Base-by-base conservation (phyloP, 37 sponge, comb jelly and placozoan species). In the Agelas oroides region DNA sequence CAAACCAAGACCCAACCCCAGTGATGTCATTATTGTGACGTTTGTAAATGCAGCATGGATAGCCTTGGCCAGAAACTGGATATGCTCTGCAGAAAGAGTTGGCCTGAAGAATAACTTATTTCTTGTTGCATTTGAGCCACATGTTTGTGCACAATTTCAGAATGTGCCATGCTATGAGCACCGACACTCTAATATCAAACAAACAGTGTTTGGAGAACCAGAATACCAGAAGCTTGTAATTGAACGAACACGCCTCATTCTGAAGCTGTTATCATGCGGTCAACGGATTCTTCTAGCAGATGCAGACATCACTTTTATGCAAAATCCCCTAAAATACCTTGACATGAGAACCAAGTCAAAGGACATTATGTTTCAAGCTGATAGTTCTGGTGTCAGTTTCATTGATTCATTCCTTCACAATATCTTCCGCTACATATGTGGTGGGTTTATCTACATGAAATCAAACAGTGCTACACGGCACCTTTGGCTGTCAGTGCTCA, bases 361-460 rank as follows among this genome's bases (percentile, higher is more conserved):
- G 13, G 87, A 86, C 32, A 86, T 86, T 59, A 65, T 86, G 35
- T 78, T 86, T 32, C 87, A 86, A 59, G 62, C 59, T 23, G 87
- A 86, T 63, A 86, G 87, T 53, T 39, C 73, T 6, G 72, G 79
- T 25, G 71, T 78, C 35, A 11, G 62, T 20, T 30, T 71, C 30
- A 40, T 86, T 18, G 87, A 86, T 30, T 25, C 64, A 21, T 27
- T 86, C 13, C 64, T 72, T 23, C 27, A 53, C 16, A 59, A 71
- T 36, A 15, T 86, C 62, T 86, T 86, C 64, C 25, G 36, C 71
- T 86, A 86, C 79, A 86, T 86, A 40, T 86, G 87, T 58, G 87
- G 87, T 56, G 87, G 87, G 31, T 78, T 86, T 36, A 78, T 86
- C 15, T 86, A 68, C 59, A 38, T 86, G 61, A 70, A 70, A 34